These are phyloP conservation scores for Sapajus apella DNA, from an alignment of 2,113 vertebrate genomes.

Conservation along the genomic window DNA sequence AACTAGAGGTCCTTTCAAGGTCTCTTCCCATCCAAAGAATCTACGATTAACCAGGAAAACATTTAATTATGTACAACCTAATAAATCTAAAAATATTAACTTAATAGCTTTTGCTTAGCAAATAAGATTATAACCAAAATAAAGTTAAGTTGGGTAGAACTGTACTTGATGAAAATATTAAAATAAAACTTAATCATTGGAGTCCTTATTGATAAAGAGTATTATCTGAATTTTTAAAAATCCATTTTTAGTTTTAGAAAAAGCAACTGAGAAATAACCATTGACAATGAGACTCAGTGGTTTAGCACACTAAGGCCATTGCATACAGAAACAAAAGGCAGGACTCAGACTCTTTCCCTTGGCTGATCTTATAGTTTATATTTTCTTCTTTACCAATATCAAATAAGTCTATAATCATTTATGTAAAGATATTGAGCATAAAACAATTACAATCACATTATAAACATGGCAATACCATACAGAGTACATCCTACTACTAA, in stretches of 20 bases:
- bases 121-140: constrained; percentile 51
- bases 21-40: constrained; percentile 70
- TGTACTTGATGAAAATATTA: constrained; percentile 43
- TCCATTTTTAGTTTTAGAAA: constrained; percentile 45
- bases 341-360: not conserved
- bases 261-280: not conserved
- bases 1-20: constrained; percentile 64
- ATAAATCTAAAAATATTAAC: constrained; percentile 51
- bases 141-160: constrained; percentile 19
- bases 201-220: not conserved
- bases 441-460: constrained; percentile 50
- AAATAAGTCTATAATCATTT: not conserved
- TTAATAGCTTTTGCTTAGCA: constrained; percentile 25
- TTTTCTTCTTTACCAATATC: constrained; percentile 1
- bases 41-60: constrained; percentile 64
- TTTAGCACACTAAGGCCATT: not conserved
- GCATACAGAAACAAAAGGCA: constrained; percentile 12
- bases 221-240: constrained; percentile 49
- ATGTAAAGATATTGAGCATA: not conserved
- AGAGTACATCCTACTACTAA: not conserved
- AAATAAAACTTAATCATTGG: constrained; percentile 23
- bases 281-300: not conserved
- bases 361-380: not conserved
- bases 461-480: constrained; percentile 16
- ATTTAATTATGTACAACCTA: constrained; percentile 54